Conservation (phyloP, 2,888 invertebrate species). For the Meandrusa payeni region DNA sequence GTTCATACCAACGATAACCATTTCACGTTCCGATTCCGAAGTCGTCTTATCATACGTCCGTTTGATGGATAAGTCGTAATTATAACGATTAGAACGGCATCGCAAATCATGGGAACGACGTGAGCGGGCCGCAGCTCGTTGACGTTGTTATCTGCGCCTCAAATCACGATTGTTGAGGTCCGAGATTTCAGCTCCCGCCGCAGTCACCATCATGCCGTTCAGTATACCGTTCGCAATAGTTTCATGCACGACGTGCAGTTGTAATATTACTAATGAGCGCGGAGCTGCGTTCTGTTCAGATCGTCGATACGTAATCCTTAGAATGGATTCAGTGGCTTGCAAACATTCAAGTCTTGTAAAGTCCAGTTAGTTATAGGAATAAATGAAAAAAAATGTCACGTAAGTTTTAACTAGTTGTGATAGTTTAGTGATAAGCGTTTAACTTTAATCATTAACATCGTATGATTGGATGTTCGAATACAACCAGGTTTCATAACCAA, state of each 20-base stretch:
- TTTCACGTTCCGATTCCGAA: conserved; percentile 46
- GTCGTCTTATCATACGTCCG: conserved; percentile 65
- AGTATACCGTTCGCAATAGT: conserved; percentile 63
- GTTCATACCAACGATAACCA: conserved; percentile 54
- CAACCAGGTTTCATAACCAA: too few species aligned
- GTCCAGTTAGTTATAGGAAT: too few species aligned
- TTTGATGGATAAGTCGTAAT: conserved; percentile 75
- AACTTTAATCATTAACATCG: too few species aligned
- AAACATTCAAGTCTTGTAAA: neutral
- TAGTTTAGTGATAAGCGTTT: too few species aligned
- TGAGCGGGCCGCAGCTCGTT: conserved; percentile 69
- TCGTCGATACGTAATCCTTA: conserved; percentile 1
- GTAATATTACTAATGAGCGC: conserved; percentile 31
- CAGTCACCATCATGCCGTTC: conserved; percentile 62
- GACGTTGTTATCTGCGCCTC: conserved; percentile 68
- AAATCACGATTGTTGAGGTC: conserved; percentile 74
- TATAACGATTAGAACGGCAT: conserved; percentile 76
- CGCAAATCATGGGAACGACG: conserved; percentile 76
- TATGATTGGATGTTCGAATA: too few species aligned
- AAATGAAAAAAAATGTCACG: too few species aligned
- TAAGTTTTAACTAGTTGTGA: too few species aligned
- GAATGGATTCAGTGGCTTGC: neutral
- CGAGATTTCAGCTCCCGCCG: conserved; percentile 21
- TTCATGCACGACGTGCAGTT: conserved; percentile 59
- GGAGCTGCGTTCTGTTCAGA: neutral